Evolutionary conservation across 2,797 vertebrate genomes (phyloP).

Genomic region (Bufotes viridis): DNA sequence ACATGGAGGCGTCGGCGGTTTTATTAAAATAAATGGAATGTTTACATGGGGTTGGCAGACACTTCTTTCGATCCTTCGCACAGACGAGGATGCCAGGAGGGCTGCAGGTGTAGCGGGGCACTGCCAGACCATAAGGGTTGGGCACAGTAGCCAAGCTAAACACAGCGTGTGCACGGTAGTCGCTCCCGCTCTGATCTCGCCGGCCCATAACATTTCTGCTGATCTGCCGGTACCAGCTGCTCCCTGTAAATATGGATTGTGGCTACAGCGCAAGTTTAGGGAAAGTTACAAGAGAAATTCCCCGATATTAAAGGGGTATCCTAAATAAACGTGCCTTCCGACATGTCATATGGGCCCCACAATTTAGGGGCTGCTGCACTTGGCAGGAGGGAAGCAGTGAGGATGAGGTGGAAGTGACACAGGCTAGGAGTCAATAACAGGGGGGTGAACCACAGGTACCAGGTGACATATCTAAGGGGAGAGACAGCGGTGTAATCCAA

Average conservation of each 20-base stretch:
- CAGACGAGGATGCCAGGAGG: constrained; percentile 22
- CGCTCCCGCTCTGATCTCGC: constrained; percentile 10
- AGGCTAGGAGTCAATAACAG: no score
- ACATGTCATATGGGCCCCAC: no score
- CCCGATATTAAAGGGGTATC: neutral
- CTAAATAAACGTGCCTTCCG: no score
- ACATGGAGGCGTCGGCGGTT: constrained; percentile 35
- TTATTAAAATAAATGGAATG: constrained; percentile 50
- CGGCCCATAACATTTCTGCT: neutral
- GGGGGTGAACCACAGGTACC: no score
- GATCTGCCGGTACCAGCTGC: neutral
- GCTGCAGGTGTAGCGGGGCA: constrained; percentile 40
- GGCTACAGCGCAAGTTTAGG: neutral
- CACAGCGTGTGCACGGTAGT: constrained; percentile 37
- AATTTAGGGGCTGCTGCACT: no score
- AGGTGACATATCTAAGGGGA: no score
- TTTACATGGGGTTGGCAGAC: constrained; percentile 44
- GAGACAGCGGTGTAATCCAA: no score
- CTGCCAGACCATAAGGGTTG: constrained; percentile 36
- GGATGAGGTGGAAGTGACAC: no score
- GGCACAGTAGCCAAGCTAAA: constrained; percentile 31
- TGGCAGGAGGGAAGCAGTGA: no score
- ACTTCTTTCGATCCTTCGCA: constrained; percentile 32
- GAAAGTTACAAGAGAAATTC: neutral
- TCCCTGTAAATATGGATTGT: neutral